Base-by-base conservation (phyloP, 1,140 invertebrate genomes). In the Globodera ellingtonae region DNA sequence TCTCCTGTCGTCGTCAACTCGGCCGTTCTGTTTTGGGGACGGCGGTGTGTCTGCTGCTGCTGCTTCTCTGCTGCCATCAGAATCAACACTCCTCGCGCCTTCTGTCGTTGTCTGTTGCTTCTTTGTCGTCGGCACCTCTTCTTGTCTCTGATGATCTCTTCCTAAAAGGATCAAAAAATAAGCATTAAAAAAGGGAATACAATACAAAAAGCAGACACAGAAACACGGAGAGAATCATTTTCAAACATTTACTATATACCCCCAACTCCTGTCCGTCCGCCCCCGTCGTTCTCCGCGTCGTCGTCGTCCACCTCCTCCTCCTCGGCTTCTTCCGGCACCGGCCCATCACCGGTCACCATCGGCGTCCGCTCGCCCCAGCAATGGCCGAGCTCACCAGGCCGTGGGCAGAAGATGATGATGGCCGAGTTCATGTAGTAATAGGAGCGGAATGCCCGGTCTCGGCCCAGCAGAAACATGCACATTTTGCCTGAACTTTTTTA, bases 371-470 rank as follows among this genome's bases (percentile, higher is more conserved):
- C 75, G 8, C 66, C 74, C 52, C 75, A 77, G 10, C 75, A 77
- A 13, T 35, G 21, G 15, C 59, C 75, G 21, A 65, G 62, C n/a
- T 77, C 62, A 21, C 47, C 62, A 9, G 6, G 52, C 10, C 62
- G 48, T 0, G 75, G 62, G n/a, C 75, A 67, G 10, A 24, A 46
- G n/a, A 77, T 77, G 52, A 77, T 21, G 62, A 77, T 70, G 9
- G 75, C 21, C 10, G 75, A 69, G 24, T 69, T 67, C 59, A 77
- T 77, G 67, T 77, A 77, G 69, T 71, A 81, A 70, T 81, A 81
- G 15, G 82, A 21, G n/a, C 81, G 80, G 72, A 82, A 81, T 9
- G 71, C 80, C 21, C 80, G 62, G 66, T 81, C 80, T 15, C 80
- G 62, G 8, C 80, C 80, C 24, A 81, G 81, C 52, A 59, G 72